Percentiles rank a stretch among this genome's conserved stretches.
Evolutionary conservation across 1,140 invertebrate species (phyloP).

Genomic region (Brachionus calyciflorus): DNA sequence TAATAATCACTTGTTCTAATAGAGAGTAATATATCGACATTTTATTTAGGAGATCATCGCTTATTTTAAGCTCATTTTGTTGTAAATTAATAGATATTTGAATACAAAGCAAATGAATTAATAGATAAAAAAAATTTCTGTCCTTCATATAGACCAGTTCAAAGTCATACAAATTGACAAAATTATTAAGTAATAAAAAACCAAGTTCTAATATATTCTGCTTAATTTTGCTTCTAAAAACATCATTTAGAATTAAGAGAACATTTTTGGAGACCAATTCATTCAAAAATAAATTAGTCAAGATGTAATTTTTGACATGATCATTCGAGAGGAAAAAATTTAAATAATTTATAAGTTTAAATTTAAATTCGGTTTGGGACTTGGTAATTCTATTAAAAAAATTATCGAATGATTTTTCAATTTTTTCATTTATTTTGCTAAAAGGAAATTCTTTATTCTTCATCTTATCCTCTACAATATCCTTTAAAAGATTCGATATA

Average conservation of each 20-base stretch:
- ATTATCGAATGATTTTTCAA: background rate
- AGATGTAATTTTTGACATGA: background rate
- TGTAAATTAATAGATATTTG: constrained; percentile 8
- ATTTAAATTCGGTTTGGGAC: constrained; percentile 29
- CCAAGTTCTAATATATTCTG: background rate
- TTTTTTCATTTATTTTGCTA: background rate
- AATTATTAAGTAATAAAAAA: constrained; percentile 14
- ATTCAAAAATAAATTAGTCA: background rate
- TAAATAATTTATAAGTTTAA: constrained; percentile 38
- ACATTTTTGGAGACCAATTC: background rate
- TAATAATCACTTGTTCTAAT: constrained; percentile 15
- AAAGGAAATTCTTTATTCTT: background rate
- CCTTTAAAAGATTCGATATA: constrained; percentile 1
- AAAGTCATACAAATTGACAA: constrained; percentile 33
- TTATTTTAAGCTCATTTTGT: background rate
- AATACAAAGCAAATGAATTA: constrained; percentile 40
- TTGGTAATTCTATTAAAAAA: background rate
- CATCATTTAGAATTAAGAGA: constrained; percentile 1
- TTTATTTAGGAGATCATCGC: background rate
- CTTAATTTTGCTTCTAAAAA: constrained; percentile 33
- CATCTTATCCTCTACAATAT: background rate
- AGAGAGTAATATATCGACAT: constrained; percentile 25
- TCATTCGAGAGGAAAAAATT: constrained; percentile 1
- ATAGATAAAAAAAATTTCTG: constrained; percentile 26
- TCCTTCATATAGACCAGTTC: constrained; percentile 35